Evolutionary conservation across 1,140 invertebrate genomes (phyloP), one percentile per base, ranked within the genome.

Genomic region (Dreissena rostriformis): DNA sequence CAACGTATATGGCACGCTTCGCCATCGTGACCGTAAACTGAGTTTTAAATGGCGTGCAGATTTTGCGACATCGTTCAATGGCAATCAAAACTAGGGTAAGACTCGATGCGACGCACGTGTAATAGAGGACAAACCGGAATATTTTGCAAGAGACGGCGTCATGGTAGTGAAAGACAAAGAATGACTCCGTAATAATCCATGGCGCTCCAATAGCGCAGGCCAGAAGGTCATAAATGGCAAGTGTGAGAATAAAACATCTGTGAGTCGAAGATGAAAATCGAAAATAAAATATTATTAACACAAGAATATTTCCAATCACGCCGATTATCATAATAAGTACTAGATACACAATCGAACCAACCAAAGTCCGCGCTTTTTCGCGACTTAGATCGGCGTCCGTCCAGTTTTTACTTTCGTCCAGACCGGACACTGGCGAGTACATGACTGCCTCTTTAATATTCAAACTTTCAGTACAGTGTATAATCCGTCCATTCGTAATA

Each of bases 191-290:
- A 51, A 78, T 73, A 24, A 55, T 22, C 49, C 53, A 75, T 29
- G 80, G 80, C 0, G 80, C 63, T 52, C 85, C 86, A 24, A 90
- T 51, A 14, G 66, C 22, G 51, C 87, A 89, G 61, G 77, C 86
- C n/a, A 90, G 75, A n/a, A 90, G 76, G 63, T 90, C 90, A 78
- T 88, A 90, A 11, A 88, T 78, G 11, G 86, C 90, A 49, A 90
- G 73, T 19, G 65, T 79, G 15, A 88, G 28, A 24, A 90, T 88
- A 17, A 90, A 86, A 61, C 76, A 84, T 63, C 89, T 81, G 63
- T 88, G 86, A 0, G 88, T 87, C 14, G 78, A 83, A 63, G 28
- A 78, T 29, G 70, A 76, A 61, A 89, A 77, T 49, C 82, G 77
- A 61, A 78, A 84, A 39, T 70, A 72, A 84, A 87, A 88, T 28